Base-by-base conservation (phyloP, 2,888 invertebrate genomes). In the Apodemia zela region DNA sequence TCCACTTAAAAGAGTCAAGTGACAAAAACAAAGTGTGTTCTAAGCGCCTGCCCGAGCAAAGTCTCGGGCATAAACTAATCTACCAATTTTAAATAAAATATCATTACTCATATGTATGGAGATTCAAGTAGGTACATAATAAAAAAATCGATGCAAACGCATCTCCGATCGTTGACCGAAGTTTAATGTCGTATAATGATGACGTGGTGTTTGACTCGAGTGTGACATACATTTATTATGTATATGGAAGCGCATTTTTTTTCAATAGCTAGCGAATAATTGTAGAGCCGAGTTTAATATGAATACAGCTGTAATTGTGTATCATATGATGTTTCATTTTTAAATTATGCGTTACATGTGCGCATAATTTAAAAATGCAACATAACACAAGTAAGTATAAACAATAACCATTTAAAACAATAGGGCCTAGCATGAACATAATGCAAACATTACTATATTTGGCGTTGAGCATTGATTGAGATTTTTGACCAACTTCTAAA, bases 131-230 rank as follows among this genome's bases (percentile, higher is more conserved):
- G 21, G 21, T 21, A 21, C 58, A 72, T 66, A 64, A 49, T 64
- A 71, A 69, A 75, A 72, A 71, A 75, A 72, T 67, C 62, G 64
- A 71, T 67, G 67, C 67, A 67, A 67, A 63, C 65, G 63, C 61
- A 65, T 70, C 65, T 67, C 63, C 65, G 72, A 72, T 67, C 72
- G 68, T 71, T 72, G 75, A 75, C 74, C 71, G 65, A 67, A 51
- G 13, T 25, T 21, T 10, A 54, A 54, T 13, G 54, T 21, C 21
- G 25, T 54, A 21, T 54, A 15, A 54, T 13, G 54, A 54, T 25
- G 25, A 54, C 54, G 54, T 25, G 54, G 25, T 25, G 25, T 54
- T 54, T 21, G 21, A 18, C 13, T 54, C 25, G 25, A 54, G 25
- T 25, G 25, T 54, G 54, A 54, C 54, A 54, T 15, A 54, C 21